Base-by-base conservation (phyloP, 2,113 vertebrate species). In the Gallinago undulata region DNA sequence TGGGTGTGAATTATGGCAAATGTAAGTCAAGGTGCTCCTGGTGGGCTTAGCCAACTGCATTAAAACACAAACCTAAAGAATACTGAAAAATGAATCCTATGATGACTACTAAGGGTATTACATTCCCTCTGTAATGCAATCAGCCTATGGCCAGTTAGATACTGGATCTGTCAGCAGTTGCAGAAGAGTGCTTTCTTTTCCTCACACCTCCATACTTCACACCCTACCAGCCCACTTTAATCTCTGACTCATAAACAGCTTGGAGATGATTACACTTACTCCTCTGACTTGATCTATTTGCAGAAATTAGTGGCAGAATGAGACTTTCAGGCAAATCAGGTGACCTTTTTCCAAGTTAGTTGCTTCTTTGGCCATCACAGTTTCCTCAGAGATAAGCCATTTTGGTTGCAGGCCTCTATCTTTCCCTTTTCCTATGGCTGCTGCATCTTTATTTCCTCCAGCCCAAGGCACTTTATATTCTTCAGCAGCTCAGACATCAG, bases 201-300 rank as follows among this genome's bases (percentile, higher is more conserved):
- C 47, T 94, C 73, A 97, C 93, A 81, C 84, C 80, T 93, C 80
- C 69, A 0, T 78, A 84, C 19, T 92, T 94, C 94, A 94, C 91
- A 89, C 68, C 6, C 30, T 53, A 51, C 18, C 86, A 70, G 30
- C 94, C 60, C 86, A 94, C 41, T 91, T 92, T 55, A 87, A 89
- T 94, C 86, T 87, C 95, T 93, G 86, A 75, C 60, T 87, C 95
- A 94, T 78, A 81, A 95, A 77, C 63, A 89, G 89, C 31, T 81
- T 80, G 31, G 60, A 91, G 91, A 90, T 84, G 76, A 92, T 68
- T 70, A 63, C 33, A 51, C 62, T 87, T 76, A 82, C 53, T 94
- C 62, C 78, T 93, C 51, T 70, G 73, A 92, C 35, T 37, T 64
- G 24, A 72, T 87, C 68, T 91, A 53, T 89, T 94, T 90, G 66